A percentile compares a stretch with the other conserved stretches of the same genome.
Evolutionary conservation across 1,140 invertebrate genomes (phyloP).

Genomic region (Drosophila ironensis): DNA sequence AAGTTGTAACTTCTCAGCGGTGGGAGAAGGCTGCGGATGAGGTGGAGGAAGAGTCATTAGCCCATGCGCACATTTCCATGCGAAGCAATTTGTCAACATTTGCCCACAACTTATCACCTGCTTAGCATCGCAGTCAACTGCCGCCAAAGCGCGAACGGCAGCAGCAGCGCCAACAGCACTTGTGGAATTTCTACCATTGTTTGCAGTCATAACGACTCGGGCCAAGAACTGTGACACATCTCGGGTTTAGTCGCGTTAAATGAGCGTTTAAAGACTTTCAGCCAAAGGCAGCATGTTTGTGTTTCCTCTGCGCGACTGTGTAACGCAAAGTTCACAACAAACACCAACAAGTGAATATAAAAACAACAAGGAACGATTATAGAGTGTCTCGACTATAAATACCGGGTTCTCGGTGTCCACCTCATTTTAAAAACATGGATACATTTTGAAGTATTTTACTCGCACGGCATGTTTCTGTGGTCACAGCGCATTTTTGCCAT

Average conservation of each 20-base stretch:
- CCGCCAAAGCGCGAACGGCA: constrained; percentile 1
- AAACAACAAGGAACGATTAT: too few species aligned
- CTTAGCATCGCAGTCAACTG: constrained; percentile 44
- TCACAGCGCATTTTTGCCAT: too few species aligned
- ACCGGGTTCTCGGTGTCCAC: too few species aligned
- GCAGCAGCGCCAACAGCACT: constrained; percentile 7
- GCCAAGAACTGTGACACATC: constrained; percentile 52
- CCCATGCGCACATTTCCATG: constrained; percentile 36
- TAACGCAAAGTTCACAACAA: constrained; percentile 23
- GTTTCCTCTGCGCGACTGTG: constrained; percentile 1
- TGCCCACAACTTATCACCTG: constrained; percentile 60
- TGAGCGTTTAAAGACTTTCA: constrained; percentile 55
- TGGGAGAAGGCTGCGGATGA: not conserved
- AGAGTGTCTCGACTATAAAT: too few species aligned
- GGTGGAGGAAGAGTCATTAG: constrained; percentile 25
- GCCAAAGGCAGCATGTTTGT: constrained; percentile 16
- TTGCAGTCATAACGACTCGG: constrained; percentile 40
- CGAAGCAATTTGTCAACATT: constrained; percentile 60
- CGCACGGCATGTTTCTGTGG: too few species aligned
- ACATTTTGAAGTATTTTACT: too few species aligned
- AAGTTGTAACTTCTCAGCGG: not conserved
- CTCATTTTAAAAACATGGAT: too few species aligned
- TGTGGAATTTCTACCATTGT: constrained; percentile 44
- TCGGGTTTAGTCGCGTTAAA: constrained; percentile 44
- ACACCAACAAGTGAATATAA: not conserved